phyloP scores from a whole-genome alignment of 2,888 invertebrate species.

The Hirtodrosophila trivittata region DNA sequence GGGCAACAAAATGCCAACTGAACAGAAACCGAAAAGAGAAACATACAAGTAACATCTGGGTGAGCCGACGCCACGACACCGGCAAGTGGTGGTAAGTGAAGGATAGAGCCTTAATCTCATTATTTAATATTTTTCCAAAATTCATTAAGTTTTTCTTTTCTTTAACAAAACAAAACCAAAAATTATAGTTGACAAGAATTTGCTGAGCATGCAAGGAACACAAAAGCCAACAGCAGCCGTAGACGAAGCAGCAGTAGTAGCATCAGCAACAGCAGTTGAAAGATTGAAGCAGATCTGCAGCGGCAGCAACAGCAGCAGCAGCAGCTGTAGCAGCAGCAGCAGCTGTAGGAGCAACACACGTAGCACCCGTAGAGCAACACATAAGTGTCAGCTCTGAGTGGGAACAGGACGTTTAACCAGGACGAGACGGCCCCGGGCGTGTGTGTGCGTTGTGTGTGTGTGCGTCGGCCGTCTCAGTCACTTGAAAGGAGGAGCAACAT shows the following conservation, averaged over 20 bases:
- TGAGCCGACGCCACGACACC: conserved; percentile 50
- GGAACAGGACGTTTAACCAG: conserved; percentile 45
- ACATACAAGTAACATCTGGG: conserved; percentile 27
- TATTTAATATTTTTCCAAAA: too few species aligned
- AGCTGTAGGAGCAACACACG: conserved; percentile 26
- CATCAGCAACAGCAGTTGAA: conserved; percentile 28
- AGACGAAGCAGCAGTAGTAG: conserved; percentile 58
- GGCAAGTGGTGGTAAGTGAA: conserved; percentile 57
- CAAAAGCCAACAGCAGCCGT: conserved; percentile 49
- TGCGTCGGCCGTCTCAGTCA: conserved; percentile 76
- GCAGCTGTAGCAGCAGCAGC: conserved; percentile 16
- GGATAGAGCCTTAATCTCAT: too few species aligned
- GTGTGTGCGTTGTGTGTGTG: conserved; percentile 70
- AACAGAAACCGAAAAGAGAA: conserved; percentile 11
- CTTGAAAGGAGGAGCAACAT: conserved; percentile 23
- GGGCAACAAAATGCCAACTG: conserved; percentile 35
- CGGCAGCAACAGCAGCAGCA: conserved; percentile 23
- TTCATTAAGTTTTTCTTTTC: too few species aligned
- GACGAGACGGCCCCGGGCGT: conserved; percentile 77
- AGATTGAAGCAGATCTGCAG: conserved; percentile 25
- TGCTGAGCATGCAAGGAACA: conserved; percentile 61
- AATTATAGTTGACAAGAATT: conserved; percentile 54
- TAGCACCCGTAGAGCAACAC: conserved; percentile 25
- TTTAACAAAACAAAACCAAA: too few species aligned
- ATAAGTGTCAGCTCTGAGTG: conserved; percentile 55